Base-by-base conservation (phyloP, 2,888 invertebrate genomes). In the Sabellastarte sp. region DNA sequence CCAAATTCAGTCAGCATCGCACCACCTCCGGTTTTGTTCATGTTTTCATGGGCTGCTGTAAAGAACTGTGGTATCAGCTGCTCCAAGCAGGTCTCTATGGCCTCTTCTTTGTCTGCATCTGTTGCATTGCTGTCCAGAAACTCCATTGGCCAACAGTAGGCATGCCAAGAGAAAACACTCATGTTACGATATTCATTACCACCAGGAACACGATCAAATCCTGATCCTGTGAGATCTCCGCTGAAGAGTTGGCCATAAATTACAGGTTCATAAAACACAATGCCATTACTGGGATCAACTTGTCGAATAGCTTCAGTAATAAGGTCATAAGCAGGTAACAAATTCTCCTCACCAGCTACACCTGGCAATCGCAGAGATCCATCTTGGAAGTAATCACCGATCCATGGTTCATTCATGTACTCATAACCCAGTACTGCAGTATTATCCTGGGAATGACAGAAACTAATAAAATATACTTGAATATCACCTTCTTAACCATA, bases 1-100 rank as follows among this genome's bases (percentile, higher is more conserved):
- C 76, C 76, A 58, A 76, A 76, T 59, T 76, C 76, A 1, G 76
- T 77, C 59, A 76, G 67, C 41, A 76, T 71, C 5, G 65, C 50
- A 15, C 67, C 71, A 2, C 75, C 74, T 5, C 75, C 75, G 15
- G 58, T 60, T 10, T 53, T 55, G 55, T 60, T 61, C 41, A 57
- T 58, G 32, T 60, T 63, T 26, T 15, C 57, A 31, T n/a, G 50
- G 32, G 32, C 32, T 26, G 63, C 58, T 58, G 10, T 28, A 33
- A 57, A 63, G 51, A 64, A 61, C 41, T 63, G 31, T 10, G 67
- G 67, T n/a, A 73, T 50, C 50, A 69, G 61, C 26, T 63, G 20
- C 5, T 67, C 58, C 24, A 70, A 66, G 63, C 74, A 74, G 58
- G 63, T 26, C 26, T 64, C 52, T 26, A 61, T 51, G 28, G 71